Percentiles rank a stretch among this genome's conserved stretches.
Conservation (phyloP, 2,888 invertebrate genomes). For the Mermis nigrescens region DNA sequence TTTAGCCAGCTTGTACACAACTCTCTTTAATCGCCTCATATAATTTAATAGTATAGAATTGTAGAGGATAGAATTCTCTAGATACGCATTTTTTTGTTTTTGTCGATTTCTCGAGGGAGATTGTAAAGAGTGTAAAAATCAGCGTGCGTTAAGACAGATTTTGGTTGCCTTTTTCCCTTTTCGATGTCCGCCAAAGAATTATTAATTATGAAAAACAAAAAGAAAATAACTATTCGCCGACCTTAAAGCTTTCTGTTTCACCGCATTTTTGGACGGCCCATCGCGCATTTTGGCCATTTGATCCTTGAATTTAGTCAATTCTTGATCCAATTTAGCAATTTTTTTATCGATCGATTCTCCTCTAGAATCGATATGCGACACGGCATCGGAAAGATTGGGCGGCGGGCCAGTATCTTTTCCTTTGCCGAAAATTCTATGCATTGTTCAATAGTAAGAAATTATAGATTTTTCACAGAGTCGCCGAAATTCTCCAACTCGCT, state of each 20-base stretch:
- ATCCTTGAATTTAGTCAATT: constrained; percentile 83
- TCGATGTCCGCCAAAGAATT: too few species aligned
- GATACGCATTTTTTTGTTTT: too few species aligned
- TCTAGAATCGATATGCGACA: constrained; percentile 50
- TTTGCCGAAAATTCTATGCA: constrained; percentile 78
- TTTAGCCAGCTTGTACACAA: too few species aligned
- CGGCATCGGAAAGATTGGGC: constrained; percentile 76
- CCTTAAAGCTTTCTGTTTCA: constrained; percentile 82
- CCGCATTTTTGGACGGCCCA: constrained; percentile 91
- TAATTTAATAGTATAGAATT: too few species aligned
- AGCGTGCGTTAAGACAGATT: too few species aligned
- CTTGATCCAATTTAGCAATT: constrained; percentile 52
- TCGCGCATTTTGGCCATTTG: constrained; percentile 99
- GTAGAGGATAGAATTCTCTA: too few species aligned
- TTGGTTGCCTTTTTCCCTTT: too few species aligned
- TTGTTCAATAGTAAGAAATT: neutral
- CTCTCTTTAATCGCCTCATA: too few species aligned
- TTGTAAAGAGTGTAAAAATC: too few species aligned
- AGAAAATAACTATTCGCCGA: constrained; percentile 12
- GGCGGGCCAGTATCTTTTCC: constrained; percentile 77
- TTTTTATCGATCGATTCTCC: constrained; percentile 45
- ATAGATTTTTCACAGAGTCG: neutral
- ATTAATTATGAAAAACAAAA: too few species aligned
- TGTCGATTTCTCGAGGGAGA: too few species aligned
- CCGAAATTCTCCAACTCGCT: neutral